Base-by-base conservation (phyloP, 2,113 vertebrate species). In the Rhinoderma darwinii region DNA sequence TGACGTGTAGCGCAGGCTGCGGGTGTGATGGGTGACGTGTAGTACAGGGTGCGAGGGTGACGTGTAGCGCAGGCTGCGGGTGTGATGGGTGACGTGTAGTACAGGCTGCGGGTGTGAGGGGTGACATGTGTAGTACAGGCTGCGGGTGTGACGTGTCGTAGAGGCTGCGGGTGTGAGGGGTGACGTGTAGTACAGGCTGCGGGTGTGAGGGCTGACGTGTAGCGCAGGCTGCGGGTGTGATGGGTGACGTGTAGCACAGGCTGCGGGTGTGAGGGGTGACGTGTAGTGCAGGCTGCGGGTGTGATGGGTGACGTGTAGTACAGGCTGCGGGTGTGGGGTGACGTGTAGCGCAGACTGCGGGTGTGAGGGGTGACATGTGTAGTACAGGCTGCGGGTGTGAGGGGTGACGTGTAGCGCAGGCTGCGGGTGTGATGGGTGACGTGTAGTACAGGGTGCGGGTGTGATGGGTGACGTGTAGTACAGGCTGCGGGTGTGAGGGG, bases 121-220 rank as follows among this genome's bases (percentile, higher is more conserved):
- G 70, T 73, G 15, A 14, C 3, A 3, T n/a, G 56, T 25, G 41
- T 41, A 73, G 2, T 74, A 25, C 35, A 75, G 37, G 25, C 32
- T 7, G 30, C 14, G 18, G 17, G 27, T 47, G 27, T 44, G 35
- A 90, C 9, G 47, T 18, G 76, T 50, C 51, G 14, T 77, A 20
- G 15, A 54, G 35, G 18, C n/a, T n/a, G 75, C 25, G n/a, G 15
- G 37, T 59, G 20, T 43, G 35, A 89, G 89, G 88, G 61, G 59
- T 43, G 59, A 41, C 30, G 35, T 37, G 68, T 73, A 73, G 5
- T 73, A 14, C 22, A 18, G 70, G 35, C 39, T 9, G 22, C 6
- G 4, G 22, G 25, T 44, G 11, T 11, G 39, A 75, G 72, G 20
- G 72, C 0, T 43, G 41, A 43, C 72, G 63, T 27, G 63, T 32